These are phyloP conservation scores for Bellardia bayeri DNA, from an alignment of 2,888 invertebrate genomes.

Conservation along the genomic window DNA sequence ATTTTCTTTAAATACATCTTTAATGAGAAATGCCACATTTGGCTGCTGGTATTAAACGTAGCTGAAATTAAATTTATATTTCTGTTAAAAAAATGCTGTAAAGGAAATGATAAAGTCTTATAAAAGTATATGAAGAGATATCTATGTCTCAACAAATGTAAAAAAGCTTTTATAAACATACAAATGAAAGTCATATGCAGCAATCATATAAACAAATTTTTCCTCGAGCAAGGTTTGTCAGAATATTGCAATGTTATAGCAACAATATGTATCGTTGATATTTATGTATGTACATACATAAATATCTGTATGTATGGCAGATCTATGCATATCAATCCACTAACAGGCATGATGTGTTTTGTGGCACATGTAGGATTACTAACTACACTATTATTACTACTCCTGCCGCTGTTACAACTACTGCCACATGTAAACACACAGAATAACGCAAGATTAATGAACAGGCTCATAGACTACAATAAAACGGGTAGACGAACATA, in stretches of 20 bases:
- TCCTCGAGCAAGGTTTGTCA: constrained; percentile 35
- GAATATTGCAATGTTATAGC: constrained; percentile 52
- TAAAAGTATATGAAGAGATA: not conserved
- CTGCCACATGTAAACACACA: not conserved
- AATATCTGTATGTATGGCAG: not conserved
- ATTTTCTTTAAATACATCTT: constrained; percentile 45
- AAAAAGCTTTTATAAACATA: constrained; percentile 1
- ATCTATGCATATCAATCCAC: constrained; percentile 18
- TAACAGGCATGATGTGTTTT: not conserved
- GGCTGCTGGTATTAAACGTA: constrained; percentile 36
- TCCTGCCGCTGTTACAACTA: not conserved
- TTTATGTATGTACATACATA: not conserved
- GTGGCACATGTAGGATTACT: constrained; percentile 7
- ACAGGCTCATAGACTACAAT: not conserved
- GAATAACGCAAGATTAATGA: constrained; percentile 45
- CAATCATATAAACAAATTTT: constrained; percentile 16
- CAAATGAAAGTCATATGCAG: constrained; percentile 1
- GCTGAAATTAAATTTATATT: constrained; percentile 59
- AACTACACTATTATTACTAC: not conserved
- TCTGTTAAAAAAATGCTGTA: not conserved
- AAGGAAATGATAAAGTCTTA: not conserved
- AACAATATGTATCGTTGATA: constrained; percentile 6
- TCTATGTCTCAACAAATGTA: not conserved
- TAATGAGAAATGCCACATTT: constrained; percentile 20
- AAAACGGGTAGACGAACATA: no score